Evolutionary conservation across 2,113 vertebrate genomes (phyloP).

Genomic region (Atractosteus spatula): DNA sequence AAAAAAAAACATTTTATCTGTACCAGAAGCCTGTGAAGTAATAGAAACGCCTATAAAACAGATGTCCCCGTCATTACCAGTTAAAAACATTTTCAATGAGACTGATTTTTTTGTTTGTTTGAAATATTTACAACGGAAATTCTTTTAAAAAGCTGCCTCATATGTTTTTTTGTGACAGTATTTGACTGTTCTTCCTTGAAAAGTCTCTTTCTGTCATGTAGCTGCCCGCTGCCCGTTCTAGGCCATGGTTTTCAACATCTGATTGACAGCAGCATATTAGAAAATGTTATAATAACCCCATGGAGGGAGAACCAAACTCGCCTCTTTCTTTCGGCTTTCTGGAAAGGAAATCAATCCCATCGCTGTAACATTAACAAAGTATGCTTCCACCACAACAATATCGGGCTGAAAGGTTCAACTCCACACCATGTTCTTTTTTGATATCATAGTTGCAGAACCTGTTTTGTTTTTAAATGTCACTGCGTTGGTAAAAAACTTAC

Average conservation of each 20-base stretch:
- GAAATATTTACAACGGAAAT: constrained; percentile 39
- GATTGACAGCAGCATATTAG: no score
- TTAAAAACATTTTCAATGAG: constrained; percentile 61
- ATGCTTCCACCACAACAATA: no score
- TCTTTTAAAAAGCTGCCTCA: constrained; percentile 46
- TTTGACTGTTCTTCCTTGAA: constrained; percentile 21
- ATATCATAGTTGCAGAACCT: no score
- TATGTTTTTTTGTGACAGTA: constrained; percentile 42
- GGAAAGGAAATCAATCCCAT: no score
- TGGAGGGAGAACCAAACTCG: constrained; percentile 2
- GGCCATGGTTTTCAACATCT: no score
- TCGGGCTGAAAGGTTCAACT: no score
- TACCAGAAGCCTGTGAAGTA: constrained; percentile 48
- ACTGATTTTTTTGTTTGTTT: constrained; percentile 43
- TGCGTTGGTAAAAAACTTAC: no score
- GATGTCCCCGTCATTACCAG: constrained; percentile 55
- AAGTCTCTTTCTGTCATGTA: constrained; percentile 29
- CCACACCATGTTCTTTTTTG: no score
- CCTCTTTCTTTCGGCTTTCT: not conserved
- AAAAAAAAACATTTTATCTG: not conserved
- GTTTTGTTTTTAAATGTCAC: no score
- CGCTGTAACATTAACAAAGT: no score
- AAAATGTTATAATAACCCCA: not conserved
- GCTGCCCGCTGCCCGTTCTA: constrained; percentile 10
- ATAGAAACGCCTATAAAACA: constrained; percentile 41